Conservation (phyloP, 2,888 invertebrate species). For the Xestia c-nigrum region DNA sequence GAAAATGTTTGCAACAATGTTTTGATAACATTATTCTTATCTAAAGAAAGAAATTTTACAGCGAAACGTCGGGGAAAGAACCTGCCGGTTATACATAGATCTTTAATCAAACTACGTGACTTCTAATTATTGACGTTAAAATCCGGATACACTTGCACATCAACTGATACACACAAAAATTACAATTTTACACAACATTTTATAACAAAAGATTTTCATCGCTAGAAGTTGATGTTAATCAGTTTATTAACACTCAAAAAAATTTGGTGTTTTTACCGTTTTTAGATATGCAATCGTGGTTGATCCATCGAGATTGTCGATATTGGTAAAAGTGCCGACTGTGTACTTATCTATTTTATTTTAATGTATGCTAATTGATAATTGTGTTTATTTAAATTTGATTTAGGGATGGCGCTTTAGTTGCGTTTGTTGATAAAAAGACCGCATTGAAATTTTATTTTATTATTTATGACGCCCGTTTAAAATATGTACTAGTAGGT, state of each 20-base stretch:
- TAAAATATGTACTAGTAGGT: too few species aligned
- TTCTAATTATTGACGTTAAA: background rate
- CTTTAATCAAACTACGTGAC: background rate
- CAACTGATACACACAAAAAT: background rate
- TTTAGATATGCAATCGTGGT: background rate
- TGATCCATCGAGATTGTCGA: slow-evolving; percentile 7
- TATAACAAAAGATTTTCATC: slow-evolving; percentile 36
- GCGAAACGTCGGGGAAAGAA: background rate
- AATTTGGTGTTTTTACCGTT: slow-evolving; percentile 37
- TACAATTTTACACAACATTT: slow-evolving; percentile 29
- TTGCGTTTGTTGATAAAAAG: background rate
- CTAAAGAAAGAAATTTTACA: background rate
- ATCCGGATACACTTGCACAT: background rate
- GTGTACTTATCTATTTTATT: slow-evolving; percentile 5
- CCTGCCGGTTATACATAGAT: background rate
- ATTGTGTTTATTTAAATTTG: slow-evolving; percentile 50
- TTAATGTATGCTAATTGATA: slow-evolving; percentile 47
- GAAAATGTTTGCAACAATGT: background rate
- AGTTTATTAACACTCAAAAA: slow-evolving; percentile 38
- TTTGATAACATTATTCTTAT: background rate
- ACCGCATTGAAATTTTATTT: background rate
- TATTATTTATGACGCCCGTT: too few species aligned
- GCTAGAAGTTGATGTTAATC: slow-evolving; percentile 20
- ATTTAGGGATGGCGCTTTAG: slow-evolving; percentile 19
- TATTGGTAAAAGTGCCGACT: slow-evolving; percentile 34